phyloP scores from a whole-genome alignment of 2,113 vertebrate species.

The Phoenicopterus ruber region DNA sequence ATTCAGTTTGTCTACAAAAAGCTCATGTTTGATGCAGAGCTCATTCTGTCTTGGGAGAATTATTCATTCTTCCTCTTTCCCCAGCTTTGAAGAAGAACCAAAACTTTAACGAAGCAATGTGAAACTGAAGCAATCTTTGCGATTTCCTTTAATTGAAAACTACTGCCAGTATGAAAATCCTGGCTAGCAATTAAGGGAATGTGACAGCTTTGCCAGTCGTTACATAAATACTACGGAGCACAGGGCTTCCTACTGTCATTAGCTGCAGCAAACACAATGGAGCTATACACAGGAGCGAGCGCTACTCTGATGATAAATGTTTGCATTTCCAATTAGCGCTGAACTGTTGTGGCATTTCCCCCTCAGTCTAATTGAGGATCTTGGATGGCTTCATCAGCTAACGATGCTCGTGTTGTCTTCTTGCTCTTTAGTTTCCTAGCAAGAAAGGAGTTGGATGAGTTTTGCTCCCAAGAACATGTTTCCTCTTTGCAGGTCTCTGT shows the following conservation, averaged over 20 bases:
- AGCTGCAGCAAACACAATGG: slow-evolving; percentile 7
- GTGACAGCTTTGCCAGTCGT: slow-evolving; percentile 26
- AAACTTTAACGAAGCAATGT: neutral
- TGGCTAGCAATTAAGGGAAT: slow-evolving; percentile 17
- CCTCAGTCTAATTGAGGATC: neutral
- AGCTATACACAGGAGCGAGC: neutral
- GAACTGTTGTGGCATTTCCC: neutral
- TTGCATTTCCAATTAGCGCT: slow-evolving; percentile 55
- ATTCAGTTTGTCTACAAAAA: neutral
- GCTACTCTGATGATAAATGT: neutral
- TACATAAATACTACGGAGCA: neutral
- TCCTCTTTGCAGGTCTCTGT: neutral
- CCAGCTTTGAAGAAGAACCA: neutral
- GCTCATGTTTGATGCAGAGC: neutral
- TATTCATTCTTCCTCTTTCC: neutral
- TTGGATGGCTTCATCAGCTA: neutral
- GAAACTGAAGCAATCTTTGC: neutral
- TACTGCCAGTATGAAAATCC: neutral
- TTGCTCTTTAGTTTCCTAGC: neutral
- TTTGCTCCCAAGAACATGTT: neutral
- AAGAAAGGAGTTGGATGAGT: neutral
- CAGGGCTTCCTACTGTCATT: slow-evolving; percentile 22
- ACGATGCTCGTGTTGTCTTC: neutral
- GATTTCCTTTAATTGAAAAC: slow-evolving; percentile 12
- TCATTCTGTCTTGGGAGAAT: neutral